phyloP scores from a whole-genome alignment of 2,113 vertebrate species.

The Sapayoa aenigma region DNA sequence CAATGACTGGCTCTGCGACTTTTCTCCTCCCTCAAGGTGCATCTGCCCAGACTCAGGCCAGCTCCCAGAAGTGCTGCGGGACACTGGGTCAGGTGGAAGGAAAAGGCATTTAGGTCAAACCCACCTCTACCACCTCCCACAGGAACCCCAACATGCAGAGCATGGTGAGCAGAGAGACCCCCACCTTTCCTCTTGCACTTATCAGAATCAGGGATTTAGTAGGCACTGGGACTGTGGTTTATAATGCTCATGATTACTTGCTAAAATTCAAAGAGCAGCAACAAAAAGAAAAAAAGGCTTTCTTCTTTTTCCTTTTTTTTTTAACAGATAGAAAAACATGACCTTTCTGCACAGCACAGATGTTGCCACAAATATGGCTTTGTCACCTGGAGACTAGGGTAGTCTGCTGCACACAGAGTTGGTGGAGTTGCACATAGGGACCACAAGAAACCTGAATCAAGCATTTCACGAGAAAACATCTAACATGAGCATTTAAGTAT shows the following conservation, averaged over 20 bases:
- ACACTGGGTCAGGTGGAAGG: background rate
- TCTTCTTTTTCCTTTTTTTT: background rate
- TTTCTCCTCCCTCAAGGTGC: too few species aligned
- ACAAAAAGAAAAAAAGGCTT: background rate
- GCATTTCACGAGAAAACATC: background rate
- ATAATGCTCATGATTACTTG: background rate
- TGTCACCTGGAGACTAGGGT: background rate
- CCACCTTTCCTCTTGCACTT: background rate
- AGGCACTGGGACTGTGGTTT: background rate
- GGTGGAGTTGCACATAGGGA: background rate
- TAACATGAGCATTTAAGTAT: background rate
- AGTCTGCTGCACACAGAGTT: background rate
- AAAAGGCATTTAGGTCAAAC: background rate
- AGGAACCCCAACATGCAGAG: background rate
- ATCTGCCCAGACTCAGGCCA: background rate
- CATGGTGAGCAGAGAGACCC: rapidly evolving
- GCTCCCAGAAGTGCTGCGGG: background rate
- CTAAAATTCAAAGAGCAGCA: background rate
- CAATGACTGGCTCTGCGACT: rapidly evolving
- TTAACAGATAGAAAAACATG: background rate
- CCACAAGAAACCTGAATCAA: background rate
- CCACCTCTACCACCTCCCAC: background rate
- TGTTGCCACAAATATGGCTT: background rate
- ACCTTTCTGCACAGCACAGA: background rate
- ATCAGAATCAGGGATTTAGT: background rate